Base-by-base conservation (phyloP, 2,113 vertebrate species). In the Trinectes maculatus region DNA sequence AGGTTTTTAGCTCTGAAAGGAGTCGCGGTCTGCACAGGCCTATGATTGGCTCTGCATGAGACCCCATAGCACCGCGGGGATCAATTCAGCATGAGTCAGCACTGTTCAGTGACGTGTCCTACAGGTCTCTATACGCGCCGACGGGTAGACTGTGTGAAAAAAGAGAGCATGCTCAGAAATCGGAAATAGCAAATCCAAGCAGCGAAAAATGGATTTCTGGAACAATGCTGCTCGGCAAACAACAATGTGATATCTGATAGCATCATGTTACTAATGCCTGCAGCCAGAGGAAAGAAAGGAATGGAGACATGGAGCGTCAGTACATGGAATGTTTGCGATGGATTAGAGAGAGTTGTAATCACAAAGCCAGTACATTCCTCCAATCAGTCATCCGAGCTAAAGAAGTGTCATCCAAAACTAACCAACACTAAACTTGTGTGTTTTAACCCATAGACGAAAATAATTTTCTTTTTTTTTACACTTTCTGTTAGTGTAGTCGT, bases 21-120 rank as follows among this genome's bases (percentile, higher is more conserved):
- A 37, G 54, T 69, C 75, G 52, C 56, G 26, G 80, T 80, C 58
- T 44, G 34, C 62, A 31, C 34, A 53, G 58, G 42, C 40, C 51
- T 22, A 8, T 66, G 55, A 71, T 75, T 0, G 1, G 26, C 75
- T 79, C 63, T 36, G 49, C 26, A 11, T 68, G 66, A 74, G 49
- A 48, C 46, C 70, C 25, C 39, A 22, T 62, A 43, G 49, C 34
- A 18, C 66, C 26, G 1, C 36, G 4, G 52, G 60, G 49, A 80
- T 86, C 56, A 48, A 73, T 88, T 62, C 16, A 75, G 36, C 71
- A 21, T 59, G 67, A 83, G 52, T 85, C 84, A 83, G 66, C 82
- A 77, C 47, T 76, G 70, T 65, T 24, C 29, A 26, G 9, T 28
- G 19, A 54, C 56, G 52, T 3, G 34, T 62, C 29, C 71, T 28